phyloP scores from a whole-genome alignment of 2,888 invertebrate genomes.

The Resseliella maxima region DNA sequence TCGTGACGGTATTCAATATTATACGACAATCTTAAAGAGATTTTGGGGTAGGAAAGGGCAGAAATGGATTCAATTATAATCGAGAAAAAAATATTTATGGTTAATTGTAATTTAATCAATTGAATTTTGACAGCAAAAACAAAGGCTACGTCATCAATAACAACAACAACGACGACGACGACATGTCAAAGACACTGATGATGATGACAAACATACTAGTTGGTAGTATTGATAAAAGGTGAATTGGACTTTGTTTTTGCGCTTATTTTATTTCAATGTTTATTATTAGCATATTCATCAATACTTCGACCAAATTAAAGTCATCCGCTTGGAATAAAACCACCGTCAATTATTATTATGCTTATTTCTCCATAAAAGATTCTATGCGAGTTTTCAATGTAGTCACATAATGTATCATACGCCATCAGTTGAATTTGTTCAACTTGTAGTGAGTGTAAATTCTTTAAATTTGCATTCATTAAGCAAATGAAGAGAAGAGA shows the following conservation, averaged over 20 bases:
- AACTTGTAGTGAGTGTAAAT: too few species aligned
- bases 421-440: too few species aligned
- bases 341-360: not conserved
- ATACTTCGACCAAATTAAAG: not conserved
- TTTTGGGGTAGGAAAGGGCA: slow-evolving; percentile 19
- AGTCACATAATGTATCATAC: too few species aligned
- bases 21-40: too few species aligned
- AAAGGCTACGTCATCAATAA: not conserved
- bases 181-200: too few species aligned
- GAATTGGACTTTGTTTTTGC: not conserved
- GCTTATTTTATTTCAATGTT: not conserved
- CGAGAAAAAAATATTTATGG: not conserved
- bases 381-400: too few species aligned
- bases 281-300: not conserved
- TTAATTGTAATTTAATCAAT: slow-evolving; percentile 54
- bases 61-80: slow-evolving; percentile 10
- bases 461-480: too few species aligned
- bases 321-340: not conserved
- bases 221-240: too few species aligned
- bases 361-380: too few species aligned
- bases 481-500: too few species aligned
- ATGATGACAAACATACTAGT: too few species aligned
- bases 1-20: slow-evolving; percentile 11
- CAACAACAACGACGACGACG: too few species aligned
- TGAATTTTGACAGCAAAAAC: not conserved